Evolutionary conservation across 2,797 vertebrate genomes (phyloP).

Genomic region (Enteromius mattozi): DNA sequence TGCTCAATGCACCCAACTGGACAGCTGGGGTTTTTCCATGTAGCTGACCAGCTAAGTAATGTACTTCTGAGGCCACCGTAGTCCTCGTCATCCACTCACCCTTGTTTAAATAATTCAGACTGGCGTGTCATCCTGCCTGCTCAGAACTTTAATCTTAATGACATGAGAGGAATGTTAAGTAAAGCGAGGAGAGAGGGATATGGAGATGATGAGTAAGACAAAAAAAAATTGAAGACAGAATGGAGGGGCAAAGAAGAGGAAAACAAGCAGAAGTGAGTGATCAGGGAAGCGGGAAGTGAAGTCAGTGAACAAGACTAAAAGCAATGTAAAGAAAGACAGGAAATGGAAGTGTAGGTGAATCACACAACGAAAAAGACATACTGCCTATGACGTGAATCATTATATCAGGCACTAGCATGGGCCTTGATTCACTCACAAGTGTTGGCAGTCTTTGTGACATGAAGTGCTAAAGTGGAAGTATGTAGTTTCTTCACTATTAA

Average conservation of each 20-base stretch:
- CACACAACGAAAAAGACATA: background rate
- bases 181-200: conserved; percentile 14
- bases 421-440: background rate
- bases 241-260: background rate
- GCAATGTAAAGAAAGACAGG: background rate
- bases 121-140: conserved; percentile 24
- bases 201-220: conserved; percentile 33
- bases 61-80: conserved; percentile 26
- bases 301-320: background rate
- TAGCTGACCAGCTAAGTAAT: conserved; percentile 7
- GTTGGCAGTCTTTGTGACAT: background rate
- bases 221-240: conserved; percentile 4
- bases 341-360: background rate
- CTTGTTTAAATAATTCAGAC: conserved; percentile 45
- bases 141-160: conserved; percentile 45
- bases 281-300: background rate
- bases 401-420: background rate
- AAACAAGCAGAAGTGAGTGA: background rate
- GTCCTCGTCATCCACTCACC: conserved; percentile 16
- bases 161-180: conserved; percentile 19
- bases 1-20: background rate
- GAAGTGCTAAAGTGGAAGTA: background rate
- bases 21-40: background rate
- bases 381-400: background rate
- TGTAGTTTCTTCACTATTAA: background rate